Evolutionary conservation across 2,888 invertebrate species (phyloP).

Genomic region (Teleogryllus oceanicus): DNA sequence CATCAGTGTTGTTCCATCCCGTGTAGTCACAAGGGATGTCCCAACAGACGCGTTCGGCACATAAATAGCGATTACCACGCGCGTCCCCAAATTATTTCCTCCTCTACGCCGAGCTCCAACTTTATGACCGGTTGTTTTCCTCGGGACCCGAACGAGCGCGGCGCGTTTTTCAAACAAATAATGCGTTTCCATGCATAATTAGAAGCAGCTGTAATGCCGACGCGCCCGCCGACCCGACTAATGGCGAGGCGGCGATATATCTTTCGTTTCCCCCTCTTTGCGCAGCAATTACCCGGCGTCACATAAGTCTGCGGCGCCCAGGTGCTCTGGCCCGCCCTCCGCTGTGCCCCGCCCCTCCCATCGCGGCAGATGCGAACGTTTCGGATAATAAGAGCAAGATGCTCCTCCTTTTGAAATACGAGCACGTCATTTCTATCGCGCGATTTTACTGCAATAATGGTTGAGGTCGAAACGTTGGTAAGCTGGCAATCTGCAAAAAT

Average conservation of each 20-base stretch:
- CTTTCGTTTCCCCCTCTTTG: slow-evolving; percentile 3
- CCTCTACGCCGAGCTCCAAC: neutral
- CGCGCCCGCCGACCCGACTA: slow-evolving; percentile 7
- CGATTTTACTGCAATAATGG: too few species aligned
- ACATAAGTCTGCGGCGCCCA: slow-evolving; percentile 4
- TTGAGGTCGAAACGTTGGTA: too few species aligned
- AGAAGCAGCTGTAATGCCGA: slow-evolving; percentile 9
- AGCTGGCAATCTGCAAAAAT: too few species aligned
- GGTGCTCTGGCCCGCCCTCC: neutral
- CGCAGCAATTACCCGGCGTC: neutral
- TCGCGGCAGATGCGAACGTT: neutral
- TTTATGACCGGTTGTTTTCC: slow-evolving; percentile 2
- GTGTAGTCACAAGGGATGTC: neutral
- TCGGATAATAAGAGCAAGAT: slow-evolving; percentile 11
- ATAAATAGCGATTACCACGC: neutral
- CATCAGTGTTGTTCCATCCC: too few species aligned
- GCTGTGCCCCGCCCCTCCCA: neutral
- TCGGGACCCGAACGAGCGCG: neutral
- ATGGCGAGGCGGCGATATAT: neutral
- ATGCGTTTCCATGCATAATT: slow-evolving; percentile 5
- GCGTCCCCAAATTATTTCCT: neutral
- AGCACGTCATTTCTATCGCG: neutral
- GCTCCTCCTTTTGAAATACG: neutral
- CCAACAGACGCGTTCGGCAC: neutral
- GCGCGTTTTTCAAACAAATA: slow-evolving; percentile 18